Evolutionary conservation across 2,113 vertebrate genomes (phyloP).

Genomic region (Opisthocomus hoazin): DNA sequence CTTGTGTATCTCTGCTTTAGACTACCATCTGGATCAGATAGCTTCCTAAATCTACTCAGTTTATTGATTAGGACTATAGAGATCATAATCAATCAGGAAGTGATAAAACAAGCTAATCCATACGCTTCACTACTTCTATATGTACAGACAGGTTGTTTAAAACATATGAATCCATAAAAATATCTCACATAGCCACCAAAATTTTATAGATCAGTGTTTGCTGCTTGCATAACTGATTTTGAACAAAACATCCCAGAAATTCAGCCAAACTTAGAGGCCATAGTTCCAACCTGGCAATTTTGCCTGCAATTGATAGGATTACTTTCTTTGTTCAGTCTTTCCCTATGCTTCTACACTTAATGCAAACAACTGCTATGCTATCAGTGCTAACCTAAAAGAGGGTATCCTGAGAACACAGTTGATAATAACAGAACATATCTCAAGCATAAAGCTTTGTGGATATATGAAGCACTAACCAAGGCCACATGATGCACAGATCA

Average conservation of each 20-base stretch:
- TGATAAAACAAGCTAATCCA: not conserved
- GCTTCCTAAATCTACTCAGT: not conserved
- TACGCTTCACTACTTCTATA: not conserved
- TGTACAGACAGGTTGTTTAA: not conserved
- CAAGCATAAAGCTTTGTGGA: not conserved
- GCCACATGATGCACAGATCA: not conserved
- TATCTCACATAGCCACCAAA: not conserved
- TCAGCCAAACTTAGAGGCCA: not conserved
- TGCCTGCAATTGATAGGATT: not conserved
- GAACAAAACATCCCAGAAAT: not conserved
- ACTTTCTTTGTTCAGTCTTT: not conserved
- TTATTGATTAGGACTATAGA: not conserved
- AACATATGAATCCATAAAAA: not conserved
- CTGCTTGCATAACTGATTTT: not conserved
- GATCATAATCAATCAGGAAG: not conserved
- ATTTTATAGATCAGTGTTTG: not conserved
- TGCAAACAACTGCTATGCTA: not conserved
- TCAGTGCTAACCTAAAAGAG: not conserved
- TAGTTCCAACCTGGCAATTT: not conserved
- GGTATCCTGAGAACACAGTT: not conserved
- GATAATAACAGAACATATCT: not conserved
- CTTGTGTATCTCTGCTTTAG: not conserved
- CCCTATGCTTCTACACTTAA: not conserved
- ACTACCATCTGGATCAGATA: not conserved
- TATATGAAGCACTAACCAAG: not conserved